phyloP scores from a whole-genome alignment of 2,113 vertebrate genomes.

The Coregonus clupeaformis region DNA sequence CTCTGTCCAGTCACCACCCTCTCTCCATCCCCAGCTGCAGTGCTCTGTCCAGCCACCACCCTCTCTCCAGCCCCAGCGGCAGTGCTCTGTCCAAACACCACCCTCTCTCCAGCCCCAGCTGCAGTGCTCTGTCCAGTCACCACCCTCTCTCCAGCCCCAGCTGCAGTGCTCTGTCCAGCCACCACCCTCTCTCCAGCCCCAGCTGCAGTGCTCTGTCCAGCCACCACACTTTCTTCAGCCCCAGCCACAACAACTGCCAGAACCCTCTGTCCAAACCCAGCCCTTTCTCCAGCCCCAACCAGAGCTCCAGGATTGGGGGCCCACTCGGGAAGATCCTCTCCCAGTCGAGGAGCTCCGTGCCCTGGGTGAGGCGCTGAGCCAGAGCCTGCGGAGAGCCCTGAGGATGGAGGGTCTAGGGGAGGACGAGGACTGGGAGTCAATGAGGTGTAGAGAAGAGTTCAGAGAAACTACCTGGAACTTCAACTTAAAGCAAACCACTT shows the following conservation, averaged over 20 bases:
- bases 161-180: neutral
- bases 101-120: no score
- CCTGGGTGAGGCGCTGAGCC: conserved; percentile 46
- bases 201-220: no score
- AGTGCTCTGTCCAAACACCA: neutral
- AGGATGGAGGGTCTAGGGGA: conserved; percentile 33
- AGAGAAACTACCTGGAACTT: neutral
- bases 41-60: neutral
- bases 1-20: neutral
- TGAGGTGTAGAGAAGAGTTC: neutral
- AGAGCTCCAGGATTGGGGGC: neutral
- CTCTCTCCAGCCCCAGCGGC: neutral
- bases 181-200: no score
- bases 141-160: neutral
- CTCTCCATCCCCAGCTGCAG: no score
- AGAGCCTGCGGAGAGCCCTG: conserved; percentile 45
- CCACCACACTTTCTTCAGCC: no score
- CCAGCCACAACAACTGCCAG: no score
- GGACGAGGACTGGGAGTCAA: neutral
- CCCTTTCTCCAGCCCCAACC: neutral
- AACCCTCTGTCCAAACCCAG: no score
- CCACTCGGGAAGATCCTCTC: neutral
- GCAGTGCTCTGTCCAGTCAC: no score
- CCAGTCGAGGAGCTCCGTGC: conserved; percentile 41
- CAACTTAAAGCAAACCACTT: neutral